These are phyloP conservation scores for Spodoptera exigua DNA, from an alignment of 2,888 invertebrate genomes.

Conservation along the genomic window DNA sequence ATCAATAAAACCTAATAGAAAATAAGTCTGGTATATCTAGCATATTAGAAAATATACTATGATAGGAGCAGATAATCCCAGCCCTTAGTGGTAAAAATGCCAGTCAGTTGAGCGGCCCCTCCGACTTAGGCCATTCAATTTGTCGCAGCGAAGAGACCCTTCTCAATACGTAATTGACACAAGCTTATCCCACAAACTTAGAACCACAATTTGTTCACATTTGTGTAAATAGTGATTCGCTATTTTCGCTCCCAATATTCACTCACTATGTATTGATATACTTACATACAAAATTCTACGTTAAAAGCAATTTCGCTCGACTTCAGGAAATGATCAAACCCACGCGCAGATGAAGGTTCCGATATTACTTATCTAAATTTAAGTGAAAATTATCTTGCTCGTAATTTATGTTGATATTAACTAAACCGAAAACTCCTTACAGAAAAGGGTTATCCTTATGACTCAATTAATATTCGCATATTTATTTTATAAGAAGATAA, in stretches of 20 bases:
- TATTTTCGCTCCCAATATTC: constrained; percentile 61
- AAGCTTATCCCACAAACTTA: constrained; percentile 84
- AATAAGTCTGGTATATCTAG: constrained; percentile 35
- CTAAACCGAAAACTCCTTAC: constrained; percentile 11
- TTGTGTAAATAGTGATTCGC: constrained; percentile 75
- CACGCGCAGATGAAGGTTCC: constrained; percentile 26
- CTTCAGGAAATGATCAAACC: constrained; percentile 37
- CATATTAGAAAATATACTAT: constrained; percentile 70
- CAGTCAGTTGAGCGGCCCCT: constrained; percentile 71
- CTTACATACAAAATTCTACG: constrained; percentile 46
- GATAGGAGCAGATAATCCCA: constrained; percentile 71
- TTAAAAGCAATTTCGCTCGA: constrained; percentile 23
- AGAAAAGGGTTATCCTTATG: constrained; percentile 16
- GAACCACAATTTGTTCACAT: constrained; percentile 83
- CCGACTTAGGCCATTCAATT: constrained; percentile 83
- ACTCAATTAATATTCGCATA: constrained; percentile 23
- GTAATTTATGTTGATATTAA: constrained; percentile 23
- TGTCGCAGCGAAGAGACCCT: constrained; percentile 81
- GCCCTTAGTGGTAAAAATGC: constrained; percentile 81
- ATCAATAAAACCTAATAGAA: constrained; percentile 41
- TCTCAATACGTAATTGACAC: constrained; percentile 87
- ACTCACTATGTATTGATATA: constrained; percentile 54
- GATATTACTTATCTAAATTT: constrained; percentile 44
- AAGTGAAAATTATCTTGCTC: constrained; percentile 28
- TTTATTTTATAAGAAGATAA: constrained; percentile 3